Percentiles rank a stretch among this genome's conserved stretches.
Evolutionary conservation across 2,113 vertebrate species (phyloP).

Genomic region (Danio rerio): DNA sequence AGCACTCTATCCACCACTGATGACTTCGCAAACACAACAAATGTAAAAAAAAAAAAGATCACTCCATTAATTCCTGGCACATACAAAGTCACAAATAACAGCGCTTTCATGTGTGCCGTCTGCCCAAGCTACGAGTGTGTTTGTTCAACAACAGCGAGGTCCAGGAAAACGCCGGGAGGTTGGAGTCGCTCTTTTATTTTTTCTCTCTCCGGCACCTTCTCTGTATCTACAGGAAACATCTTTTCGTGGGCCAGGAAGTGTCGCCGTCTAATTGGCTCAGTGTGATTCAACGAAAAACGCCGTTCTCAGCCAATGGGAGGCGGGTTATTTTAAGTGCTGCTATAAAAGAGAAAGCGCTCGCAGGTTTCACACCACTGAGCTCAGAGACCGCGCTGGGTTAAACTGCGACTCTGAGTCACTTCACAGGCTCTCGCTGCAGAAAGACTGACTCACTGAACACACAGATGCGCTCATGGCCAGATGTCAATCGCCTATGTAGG

Average conservation of each 20-base stretch:
- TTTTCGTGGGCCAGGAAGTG: constrained; percentile 88
- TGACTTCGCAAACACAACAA: neutral
- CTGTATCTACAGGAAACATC: constrained; percentile 98
- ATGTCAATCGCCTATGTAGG: neutral
- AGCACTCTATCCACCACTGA: too few relatives aligned
- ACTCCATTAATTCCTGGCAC: neutral
- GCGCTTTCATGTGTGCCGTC: constrained; percentile 28
- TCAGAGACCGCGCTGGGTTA: neutral
- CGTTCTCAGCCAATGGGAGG: constrained; percentile 81
- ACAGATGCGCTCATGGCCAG: constrained; percentile 14
- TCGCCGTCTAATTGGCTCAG: constrained; percentile 83
- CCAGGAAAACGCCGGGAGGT: constrained; percentile 80
- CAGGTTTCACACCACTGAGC: constrained; percentile 23
- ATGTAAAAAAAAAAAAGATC: neutral
- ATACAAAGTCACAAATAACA: neutral
- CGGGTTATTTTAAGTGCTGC: constrained; percentile 89
- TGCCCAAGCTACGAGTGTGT: constrained; percentile 64
- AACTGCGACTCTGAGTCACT: constrained; percentile 16
- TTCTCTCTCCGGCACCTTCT: constrained; percentile 67
- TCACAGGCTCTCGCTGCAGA: constrained; percentile 17
- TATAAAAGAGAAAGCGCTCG: constrained; percentile 83
- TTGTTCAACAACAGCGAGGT: constrained; percentile 73
- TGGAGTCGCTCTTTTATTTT: constrained; percentile 35
- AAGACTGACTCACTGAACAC: constrained; percentile 34
- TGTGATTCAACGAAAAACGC: constrained; percentile 80